Base-by-base conservation (phyloP, 2,113 vertebrate genomes). In the Loxodonta africana region DNA sequence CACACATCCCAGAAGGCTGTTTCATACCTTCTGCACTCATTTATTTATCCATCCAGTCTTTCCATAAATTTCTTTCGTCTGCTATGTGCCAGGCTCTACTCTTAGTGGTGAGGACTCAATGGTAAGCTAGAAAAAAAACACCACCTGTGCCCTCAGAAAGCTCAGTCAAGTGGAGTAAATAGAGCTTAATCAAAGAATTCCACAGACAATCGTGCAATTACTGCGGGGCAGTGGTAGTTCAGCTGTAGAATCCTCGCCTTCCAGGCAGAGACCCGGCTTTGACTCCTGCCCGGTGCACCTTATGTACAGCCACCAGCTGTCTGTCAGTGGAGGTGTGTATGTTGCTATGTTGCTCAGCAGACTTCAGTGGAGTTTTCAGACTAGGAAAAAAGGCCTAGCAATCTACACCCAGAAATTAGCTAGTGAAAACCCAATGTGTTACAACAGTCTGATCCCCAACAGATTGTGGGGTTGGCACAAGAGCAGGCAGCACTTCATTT, bases 41-140 rank as follows among this genome's bases (percentile, higher is more conserved):
- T 78, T 26, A 3, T 37, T 60, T 71, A 53, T 74, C 11, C 30
- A 8, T 8, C 46, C 63, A 17, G 28, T 33, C n/a, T 6, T 37
- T 71, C 48, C 25, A 6, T 14, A 51, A 26, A 6, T 44, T 8
- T 17, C 41, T 41, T 53, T 8, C 18, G 14, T 44, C 41, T 23
- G 0, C 18, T 23, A 14, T 5, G 10, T 57, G 15, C 53, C 28
- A n/a, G 12, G 8, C 28, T 9, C 12, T 10, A 0, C 63, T 65
- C 18, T 57, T 63, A 12, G 57, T 21, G 10, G 51, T 28, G 37
- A 14, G 69, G n/a, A 6, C 6, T 14, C n/a, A 51, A 2, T 33
- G 21, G 3, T 28, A 33, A 76, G 30, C 14, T 37, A 37, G 28
- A 91, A 25, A 20, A 51, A 71, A 83, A 48, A 12, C 28, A 37